Conservation (phyloP, 2,888 invertebrate species). For the Orthosia cruda region DNA sequence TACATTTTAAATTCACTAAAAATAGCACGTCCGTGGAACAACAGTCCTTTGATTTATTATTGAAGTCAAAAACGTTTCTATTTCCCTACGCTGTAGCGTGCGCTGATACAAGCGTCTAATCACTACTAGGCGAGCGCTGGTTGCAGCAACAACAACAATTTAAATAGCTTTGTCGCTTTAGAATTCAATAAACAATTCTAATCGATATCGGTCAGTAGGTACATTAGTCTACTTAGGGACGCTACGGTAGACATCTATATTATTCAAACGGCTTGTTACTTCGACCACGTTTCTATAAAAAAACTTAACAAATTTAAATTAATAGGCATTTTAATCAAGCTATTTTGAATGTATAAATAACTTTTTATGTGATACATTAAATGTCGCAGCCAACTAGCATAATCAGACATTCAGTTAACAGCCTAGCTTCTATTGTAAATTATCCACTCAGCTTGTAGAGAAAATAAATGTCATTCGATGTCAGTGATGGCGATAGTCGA, state of each 20-base stretch:
- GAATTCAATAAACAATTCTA: constrained; percentile 48
- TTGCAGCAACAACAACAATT: constrained; percentile 10
- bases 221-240: constrained; percentile 24
- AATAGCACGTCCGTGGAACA: background rate
- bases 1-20: constrained; percentile 6
- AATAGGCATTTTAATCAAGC: background rate
- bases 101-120: constrained; percentile 11
- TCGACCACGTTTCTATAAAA: constrained; percentile 20
- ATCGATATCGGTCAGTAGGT: constrained; percentile 34
- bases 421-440: no score
- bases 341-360: background rate
- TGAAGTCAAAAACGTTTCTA: background rate
- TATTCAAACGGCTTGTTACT: constrained; percentile 30
- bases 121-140: constrained; percentile 6
- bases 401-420: no score
- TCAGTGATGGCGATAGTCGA: no score
- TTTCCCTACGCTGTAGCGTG: background rate
- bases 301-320: background rate
- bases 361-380: no score
- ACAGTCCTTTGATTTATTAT: constrained; percentile 26
- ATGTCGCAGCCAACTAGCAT: no score
- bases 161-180: constrained; percentile 38
- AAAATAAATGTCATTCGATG: no score
- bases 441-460: no score
- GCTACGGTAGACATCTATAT: constrained; percentile 7